Conservation (phyloP, 2,113 vertebrate species). For the Petromus typicus region DNA sequence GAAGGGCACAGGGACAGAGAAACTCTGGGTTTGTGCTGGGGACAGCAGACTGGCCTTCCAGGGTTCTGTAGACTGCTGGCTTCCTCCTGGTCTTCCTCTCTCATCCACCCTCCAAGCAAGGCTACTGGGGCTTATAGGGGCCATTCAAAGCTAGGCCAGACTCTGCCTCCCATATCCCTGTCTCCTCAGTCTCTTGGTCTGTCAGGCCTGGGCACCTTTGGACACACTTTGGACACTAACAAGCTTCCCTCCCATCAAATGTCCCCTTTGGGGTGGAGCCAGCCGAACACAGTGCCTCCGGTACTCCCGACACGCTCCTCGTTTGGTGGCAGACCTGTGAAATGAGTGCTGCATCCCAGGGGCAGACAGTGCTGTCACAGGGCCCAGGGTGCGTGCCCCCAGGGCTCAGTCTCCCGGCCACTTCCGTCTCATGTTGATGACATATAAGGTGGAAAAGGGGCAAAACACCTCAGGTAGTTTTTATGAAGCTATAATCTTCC, state of each 20-base stretch:
- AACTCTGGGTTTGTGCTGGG: too few species aligned
- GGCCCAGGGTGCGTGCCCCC: background rate
- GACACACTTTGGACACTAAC: background rate
- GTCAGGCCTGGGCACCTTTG: background rate
- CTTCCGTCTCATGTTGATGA: constrained; percentile 67
- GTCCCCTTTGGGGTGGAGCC: background rate
- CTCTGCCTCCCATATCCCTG: background rate
- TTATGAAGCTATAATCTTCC: constrained; percentile 77
- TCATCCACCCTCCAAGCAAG: accelerated
- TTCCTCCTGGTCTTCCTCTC: too few species aligned
- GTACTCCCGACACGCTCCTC: accelerated
- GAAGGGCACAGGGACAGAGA: background rate
- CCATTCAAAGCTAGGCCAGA: background rate
- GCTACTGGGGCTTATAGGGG: background rate
- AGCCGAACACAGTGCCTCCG: background rate
- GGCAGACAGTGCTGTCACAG: accelerated
- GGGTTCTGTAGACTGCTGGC: background rate
- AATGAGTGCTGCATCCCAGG: background rate
- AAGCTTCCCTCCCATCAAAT: accelerated
- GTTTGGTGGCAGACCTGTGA: accelerated
- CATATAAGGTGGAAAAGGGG: constrained; percentile 76
- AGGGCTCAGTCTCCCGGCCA: constrained; percentile 58
- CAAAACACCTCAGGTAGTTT: constrained; percentile 71
- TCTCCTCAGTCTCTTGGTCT: background rate
- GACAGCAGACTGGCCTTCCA: too few species aligned